Evolutionary conservation across 2,113 vertebrate species (phyloP), one percentile per base, ranked within the genome.

Genomic region (Ancistrus triradiatus): DNA sequence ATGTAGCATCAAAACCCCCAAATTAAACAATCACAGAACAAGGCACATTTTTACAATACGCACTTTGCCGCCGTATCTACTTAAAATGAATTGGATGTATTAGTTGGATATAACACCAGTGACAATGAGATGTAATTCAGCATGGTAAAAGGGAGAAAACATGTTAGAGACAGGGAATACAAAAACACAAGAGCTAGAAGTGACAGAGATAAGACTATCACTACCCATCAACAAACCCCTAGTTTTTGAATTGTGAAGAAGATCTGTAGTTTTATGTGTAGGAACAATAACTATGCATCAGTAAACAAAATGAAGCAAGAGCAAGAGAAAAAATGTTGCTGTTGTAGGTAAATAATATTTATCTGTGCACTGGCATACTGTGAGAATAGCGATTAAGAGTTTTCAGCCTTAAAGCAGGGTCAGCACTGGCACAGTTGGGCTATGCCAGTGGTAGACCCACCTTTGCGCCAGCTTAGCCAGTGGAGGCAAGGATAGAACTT

Each of bases 401-500:
- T 70, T 19, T 69, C 31, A 62, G 43, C 33, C 31, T n/a, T 31
- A 56, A 8, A 35, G 33, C 17, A 51, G 40, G 51, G 59, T 68
- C 31, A 66, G 64, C 49, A 63, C 63, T 65, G 66, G 53, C 69
- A 52, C 75, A 25, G 53, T 2, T 21, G 53, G 59, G 27, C 15
- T 43, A 58, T 46, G 69, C 44, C 63, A n/a, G n/a, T n/a, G n/a
- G n/a, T n/a, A n/a, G n/a, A n/a, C n/a, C n/a, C n/a, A n/a, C 21
- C 40, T 38, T 27, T 7, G 18, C 51, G 28, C 74, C 72, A 75
- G 73, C 73, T 76, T 78, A 78, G 77, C 78, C 38, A 80, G 59
- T 52, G 68, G 56, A 63, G n/a, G 55, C 55, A 78, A 63, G 2
- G 71, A 72, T 17, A 66, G n/a, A n/a, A n/a, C n/a, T n/a, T n/a